phyloP scores from a whole-genome alignment of 1,140 invertebrate species.

The Penaeus indicus region DNA sequence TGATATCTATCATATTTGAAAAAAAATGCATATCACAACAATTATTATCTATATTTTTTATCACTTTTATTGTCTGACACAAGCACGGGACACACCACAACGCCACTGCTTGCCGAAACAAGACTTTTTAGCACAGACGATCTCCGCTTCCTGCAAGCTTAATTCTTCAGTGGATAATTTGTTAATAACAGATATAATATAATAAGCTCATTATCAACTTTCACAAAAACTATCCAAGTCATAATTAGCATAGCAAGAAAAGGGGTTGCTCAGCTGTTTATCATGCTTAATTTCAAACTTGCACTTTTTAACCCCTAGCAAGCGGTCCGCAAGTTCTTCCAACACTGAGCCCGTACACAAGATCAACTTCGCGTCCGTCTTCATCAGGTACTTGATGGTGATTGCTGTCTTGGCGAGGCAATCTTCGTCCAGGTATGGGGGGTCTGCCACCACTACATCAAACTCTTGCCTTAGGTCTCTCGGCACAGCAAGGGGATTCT shows the following conservation, averaged over 20 bases:
- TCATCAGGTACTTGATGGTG: slow-evolving; percentile 83
- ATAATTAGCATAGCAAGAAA: slow-evolving; percentile 64
- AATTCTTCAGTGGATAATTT: background rate
- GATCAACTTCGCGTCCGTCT: slow-evolving; percentile 80
- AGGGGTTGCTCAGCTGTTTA: slow-evolving; percentile 62
- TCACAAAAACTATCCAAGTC: slow-evolving; percentile 63
- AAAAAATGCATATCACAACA: too few relatives aligned
- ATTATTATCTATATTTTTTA: too few relatives aligned
- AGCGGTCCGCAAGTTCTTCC: slow-evolving; percentile 51
- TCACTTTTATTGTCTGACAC: too few relatives aligned
- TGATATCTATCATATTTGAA: too few relatives aligned
- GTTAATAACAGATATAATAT: background rate
- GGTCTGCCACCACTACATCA: slow-evolving; percentile 92
- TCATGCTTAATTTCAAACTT: slow-evolving; percentile 60
- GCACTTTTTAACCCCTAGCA: slow-evolving; percentile 53
- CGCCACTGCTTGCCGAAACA: too few relatives aligned
- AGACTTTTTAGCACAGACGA: too few relatives aligned
- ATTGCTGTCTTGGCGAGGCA: slow-evolving; percentile 87
- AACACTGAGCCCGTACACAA: slow-evolving; percentile 84
- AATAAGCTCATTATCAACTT: slow-evolving; percentile 9
- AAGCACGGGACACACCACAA: too few relatives aligned
- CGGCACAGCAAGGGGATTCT: slow-evolving; percentile 81
- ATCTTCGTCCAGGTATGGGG: slow-evolving; percentile 93
- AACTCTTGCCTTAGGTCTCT: slow-evolving; percentile 76
- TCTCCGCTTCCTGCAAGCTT: background rate